Conservation (phyloP, 2,888 invertebrate genomes). For the Dynastes grantii region DNA sequence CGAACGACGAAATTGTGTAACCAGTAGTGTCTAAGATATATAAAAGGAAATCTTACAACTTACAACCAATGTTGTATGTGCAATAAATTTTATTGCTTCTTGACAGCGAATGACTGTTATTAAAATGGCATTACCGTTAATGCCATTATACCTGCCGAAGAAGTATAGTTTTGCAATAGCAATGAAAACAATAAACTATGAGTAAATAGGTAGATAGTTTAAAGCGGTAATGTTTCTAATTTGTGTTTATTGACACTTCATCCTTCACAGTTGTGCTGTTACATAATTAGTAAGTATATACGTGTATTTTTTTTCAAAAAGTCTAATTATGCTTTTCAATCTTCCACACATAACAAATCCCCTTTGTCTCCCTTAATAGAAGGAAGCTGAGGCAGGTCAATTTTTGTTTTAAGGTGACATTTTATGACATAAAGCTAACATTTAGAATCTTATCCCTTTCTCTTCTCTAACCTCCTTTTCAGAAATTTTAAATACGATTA, state of each 20-base stretch:
- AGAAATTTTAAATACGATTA: no score
- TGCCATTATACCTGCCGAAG: conserved; percentile 8
- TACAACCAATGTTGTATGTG: conserved; percentile 7
- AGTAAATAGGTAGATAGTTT: conserved; percentile 2
- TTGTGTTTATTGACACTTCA: conserved; percentile 25
- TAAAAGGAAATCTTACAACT: conserved; percentile 26
- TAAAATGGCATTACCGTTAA: conserved; percentile 37
- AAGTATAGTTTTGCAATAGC: conserved; percentile 20
- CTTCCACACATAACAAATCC: no score
- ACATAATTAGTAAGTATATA: conserved; percentile 3
- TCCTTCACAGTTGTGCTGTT: conserved; percentile 9
- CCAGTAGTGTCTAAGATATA: neutral
- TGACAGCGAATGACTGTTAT: conserved; percentile 37
- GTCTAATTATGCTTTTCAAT: no score
- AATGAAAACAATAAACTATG: conserved; percentile 20
- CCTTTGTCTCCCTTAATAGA: no score
- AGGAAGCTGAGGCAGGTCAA: no score
- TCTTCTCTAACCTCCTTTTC: no score
- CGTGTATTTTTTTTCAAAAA: no score
- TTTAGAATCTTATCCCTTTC: no score
- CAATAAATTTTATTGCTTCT: conserved; percentile 39
- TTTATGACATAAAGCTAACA: no score
- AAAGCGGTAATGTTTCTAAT: conserved; percentile 7
- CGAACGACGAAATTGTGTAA: conserved; percentile 13
- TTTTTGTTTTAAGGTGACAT: no score